Base-by-base conservation (phyloP, 1,140 invertebrate species). In the Zaprionus ghesquierei region DNA sequence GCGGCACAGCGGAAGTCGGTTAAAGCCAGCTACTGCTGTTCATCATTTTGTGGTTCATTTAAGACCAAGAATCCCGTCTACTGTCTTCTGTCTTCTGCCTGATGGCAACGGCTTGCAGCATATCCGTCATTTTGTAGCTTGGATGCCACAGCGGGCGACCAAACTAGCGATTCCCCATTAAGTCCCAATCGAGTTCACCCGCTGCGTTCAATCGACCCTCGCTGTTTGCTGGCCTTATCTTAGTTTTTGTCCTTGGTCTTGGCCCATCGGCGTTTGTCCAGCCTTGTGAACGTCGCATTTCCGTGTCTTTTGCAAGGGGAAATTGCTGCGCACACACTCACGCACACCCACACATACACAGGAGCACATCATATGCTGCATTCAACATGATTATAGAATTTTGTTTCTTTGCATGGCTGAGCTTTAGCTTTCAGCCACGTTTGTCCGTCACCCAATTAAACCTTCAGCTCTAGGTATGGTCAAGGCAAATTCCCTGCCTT, bases 31-130 rank as follows among this genome's bases (percentile, higher is more conserved):
- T 65, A 58, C 55, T 68, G 62, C 54, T 66, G 58, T 20, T 44
- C 29, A 35, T 61, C 58, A 74, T 75, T 76, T 56, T 76, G 72
- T 71, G 80, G 80, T 49, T 69, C 41, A 62, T 69, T 78, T 35
- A 49, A 74, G 46, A 50, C 62, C 44, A 78, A 78, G 62, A 9
- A 5, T 29, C 33, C n/a, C 2, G 18, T 13, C n/a, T 25, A 12
- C 27, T 50, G 18, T 10, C 10, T 15, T 27, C 18, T 25, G 20
- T 9, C 20, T n/a, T 35, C 31, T 58, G 55, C 33, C n/a, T n/a
- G 13, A 5, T 5, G 22, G 22, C 15, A 12, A 10, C 25, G 12
- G 29, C 15, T 49, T 62, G 27, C 25, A 29, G 33, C 5, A 29
- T 51, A 50, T 53, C 33, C 49, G 20, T 35, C 65, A 69, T 69